These are phyloP conservation scores for Hirtodrosophila confusa DNA, from an alignment of 2,888 invertebrate species.

Conservation along the genomic window DNA sequence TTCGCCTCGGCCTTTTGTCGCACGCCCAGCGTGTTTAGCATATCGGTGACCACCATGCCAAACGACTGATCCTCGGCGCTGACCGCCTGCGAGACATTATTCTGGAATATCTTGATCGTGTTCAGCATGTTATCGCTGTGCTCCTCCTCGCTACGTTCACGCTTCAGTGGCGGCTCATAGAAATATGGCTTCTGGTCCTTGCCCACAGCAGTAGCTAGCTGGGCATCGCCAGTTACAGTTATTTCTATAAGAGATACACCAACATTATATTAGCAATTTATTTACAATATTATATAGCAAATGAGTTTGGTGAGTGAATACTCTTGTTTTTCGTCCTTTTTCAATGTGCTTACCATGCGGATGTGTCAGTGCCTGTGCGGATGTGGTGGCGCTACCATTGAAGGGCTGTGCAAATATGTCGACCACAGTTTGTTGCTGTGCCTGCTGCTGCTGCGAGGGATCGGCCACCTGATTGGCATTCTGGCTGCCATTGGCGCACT, in stretches of 20 bases:
- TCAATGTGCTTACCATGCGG: constrained; percentile 73
- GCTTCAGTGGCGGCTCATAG: constrained; percentile 81
- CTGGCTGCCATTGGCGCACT: constrained; percentile 74
- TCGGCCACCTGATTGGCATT: constrained; percentile 79
- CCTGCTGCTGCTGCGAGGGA: constrained; percentile 79
- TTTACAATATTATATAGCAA: neutral
- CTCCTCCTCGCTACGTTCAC: constrained; percentile 80
- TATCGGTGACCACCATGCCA: constrained; percentile 82
- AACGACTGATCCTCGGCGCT: constrained; percentile 82
- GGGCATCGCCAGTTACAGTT: constrained; percentile 81
- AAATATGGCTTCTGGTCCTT: constrained; percentile 82
- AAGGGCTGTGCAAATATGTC: constrained; percentile 81
- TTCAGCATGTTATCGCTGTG: constrained; percentile 82
- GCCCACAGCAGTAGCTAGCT: constrained; percentile 75
- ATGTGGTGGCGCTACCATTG: constrained; percentile 79
- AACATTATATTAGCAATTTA: constrained; percentile 9
- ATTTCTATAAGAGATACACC: constrained; percentile 60
- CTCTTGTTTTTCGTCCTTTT: no score
- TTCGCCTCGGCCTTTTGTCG: constrained; percentile 82
- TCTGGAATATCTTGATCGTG: constrained; percentile 82
- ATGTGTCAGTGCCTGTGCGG: constrained; percentile 81
- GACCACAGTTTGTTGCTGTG: constrained; percentile 80
- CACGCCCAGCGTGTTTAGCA: constrained; percentile 81
- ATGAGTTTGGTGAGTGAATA: no score
- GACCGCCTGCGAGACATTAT: constrained; percentile 80